These are phyloP conservation scores for Habrosyne pyritoides DNA, from an alignment of 2,888 invertebrate genomes.

Conservation along the genomic window DNA sequence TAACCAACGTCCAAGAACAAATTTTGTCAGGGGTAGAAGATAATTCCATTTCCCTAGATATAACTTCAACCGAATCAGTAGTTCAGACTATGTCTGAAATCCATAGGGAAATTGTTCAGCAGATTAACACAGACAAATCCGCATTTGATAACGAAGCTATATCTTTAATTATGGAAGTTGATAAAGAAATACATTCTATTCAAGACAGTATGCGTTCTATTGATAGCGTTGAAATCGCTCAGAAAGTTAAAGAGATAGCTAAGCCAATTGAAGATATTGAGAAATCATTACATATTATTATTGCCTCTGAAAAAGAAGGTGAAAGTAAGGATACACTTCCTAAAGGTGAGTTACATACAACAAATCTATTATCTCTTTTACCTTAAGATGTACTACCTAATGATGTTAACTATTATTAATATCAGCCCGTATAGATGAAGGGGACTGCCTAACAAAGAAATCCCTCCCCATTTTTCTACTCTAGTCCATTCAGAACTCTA, in stretches of 20 bases:
- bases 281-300: slow-evolving; percentile 48
- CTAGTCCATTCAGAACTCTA: no score
- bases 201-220: slow-evolving; percentile 61
- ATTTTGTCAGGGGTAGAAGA: slow-evolving; percentile 53
- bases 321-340: slow-evolving; percentile 33
- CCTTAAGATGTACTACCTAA: no score
- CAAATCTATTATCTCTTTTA: slow-evolving; percentile 4
- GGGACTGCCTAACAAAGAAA: no score
- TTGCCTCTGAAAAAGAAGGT: slow-evolving; percentile 37
- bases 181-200: slow-evolving; percentile 62
- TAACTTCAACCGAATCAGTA: slow-evolving; percentile 62
- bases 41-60: slow-evolving; percentile 54
- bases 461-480: no score
- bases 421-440: no score
- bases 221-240: slow-evolving; percentile 42
- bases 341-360: slow-evolving; percentile 52
- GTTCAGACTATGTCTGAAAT: slow-evolving; percentile 63
- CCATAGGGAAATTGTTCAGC: slow-evolving; percentile 61
- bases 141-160: slow-evolving; percentile 50
- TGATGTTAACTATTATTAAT: no score
- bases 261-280: slow-evolving; percentile 59
- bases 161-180: slow-evolving; percentile 57
- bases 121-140: slow-evolving; percentile 45
- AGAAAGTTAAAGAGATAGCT: slow-evolving; percentile 46
- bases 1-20: slow-evolving; percentile 62